Evolutionary conservation across 1,140 invertebrate genomes (phyloP).

Genomic region (Bombus balteatus): DNA sequence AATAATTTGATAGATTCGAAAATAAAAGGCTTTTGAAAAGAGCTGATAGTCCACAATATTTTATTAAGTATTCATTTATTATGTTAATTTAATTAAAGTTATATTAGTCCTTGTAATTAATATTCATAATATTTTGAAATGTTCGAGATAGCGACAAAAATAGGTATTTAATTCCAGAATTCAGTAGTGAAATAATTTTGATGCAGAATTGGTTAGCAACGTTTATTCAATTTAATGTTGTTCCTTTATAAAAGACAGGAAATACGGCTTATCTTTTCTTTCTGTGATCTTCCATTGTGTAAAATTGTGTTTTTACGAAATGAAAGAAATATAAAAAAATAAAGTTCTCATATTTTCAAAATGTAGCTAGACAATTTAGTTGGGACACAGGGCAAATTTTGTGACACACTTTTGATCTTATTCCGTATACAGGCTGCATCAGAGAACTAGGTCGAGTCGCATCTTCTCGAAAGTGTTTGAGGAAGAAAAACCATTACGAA

Average conservation of each 20-base stretch:
- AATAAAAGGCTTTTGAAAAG: no score
- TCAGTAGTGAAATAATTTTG: not conserved
- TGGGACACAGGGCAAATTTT: not conserved
- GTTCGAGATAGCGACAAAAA: no score
- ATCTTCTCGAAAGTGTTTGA: conserved; percentile 10
- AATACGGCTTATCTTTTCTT: not conserved
- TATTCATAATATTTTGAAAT: no score
- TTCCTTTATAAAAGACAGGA: not conserved
- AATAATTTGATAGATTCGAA: no score
- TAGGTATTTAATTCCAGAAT: not conserved
- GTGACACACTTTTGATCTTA: not conserved
- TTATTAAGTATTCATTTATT: no score
- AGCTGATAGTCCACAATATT: no score
- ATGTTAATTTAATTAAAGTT: no score
- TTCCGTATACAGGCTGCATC: not conserved
- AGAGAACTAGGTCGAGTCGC: conserved; percentile 9
- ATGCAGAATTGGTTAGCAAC: no score
- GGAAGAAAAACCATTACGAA: conserved; percentile 23
- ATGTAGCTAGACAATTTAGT: no score
- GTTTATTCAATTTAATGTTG: not conserved
- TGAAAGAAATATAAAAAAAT: no score
- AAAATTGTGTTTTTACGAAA: not conserved
- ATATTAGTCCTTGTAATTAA: no score
- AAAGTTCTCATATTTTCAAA: not conserved
- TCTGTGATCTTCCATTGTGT: not conserved